Percentiles rank a stretch among this genome's conserved stretches.
phyloP scores from a whole-genome alignment of 2,113 vertebrate genomes.

The Gavialis gangeticus region DNA sequence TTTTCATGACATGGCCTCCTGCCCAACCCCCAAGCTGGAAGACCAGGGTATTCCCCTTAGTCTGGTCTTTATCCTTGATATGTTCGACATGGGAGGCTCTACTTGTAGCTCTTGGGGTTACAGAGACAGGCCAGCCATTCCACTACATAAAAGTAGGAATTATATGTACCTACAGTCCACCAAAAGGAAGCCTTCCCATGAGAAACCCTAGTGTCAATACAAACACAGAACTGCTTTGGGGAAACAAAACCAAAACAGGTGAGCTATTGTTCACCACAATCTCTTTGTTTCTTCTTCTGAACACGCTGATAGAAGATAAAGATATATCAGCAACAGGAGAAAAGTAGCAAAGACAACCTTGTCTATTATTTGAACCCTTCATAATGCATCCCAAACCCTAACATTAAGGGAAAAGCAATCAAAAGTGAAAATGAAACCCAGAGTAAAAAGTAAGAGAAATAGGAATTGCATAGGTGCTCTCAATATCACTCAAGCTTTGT shows the following conservation, averaged over 20 bases:
- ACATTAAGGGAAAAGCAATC: not conserved
- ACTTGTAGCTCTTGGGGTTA: no score
- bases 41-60: no score
- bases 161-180: not conserved
- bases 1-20: no score
- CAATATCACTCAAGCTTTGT: not conserved
- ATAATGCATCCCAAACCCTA: not conserved
- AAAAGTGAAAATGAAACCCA: not conserved
- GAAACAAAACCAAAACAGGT: not conserved
- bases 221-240: not conserved
- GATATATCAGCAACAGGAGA: conserved; percentile 22
- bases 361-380: not conserved
- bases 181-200: conserved; percentile 6
- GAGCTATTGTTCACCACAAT: not conserved
- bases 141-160: no score
- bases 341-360: not conserved
- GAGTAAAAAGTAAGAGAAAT: not conserved
- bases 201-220: not conserved
- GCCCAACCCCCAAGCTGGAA: no score
- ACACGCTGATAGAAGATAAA: conserved; percentile 26
- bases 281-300: not conserved
- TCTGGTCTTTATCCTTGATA: no score
- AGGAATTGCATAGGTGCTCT: not conserved
- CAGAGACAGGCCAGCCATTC: no score
- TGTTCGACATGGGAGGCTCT: no score